These are phyloP conservation scores for Apotomis betuletana DNA, from an alignment of 2,888 invertebrate species.

Conservation along the genomic window DNA sequence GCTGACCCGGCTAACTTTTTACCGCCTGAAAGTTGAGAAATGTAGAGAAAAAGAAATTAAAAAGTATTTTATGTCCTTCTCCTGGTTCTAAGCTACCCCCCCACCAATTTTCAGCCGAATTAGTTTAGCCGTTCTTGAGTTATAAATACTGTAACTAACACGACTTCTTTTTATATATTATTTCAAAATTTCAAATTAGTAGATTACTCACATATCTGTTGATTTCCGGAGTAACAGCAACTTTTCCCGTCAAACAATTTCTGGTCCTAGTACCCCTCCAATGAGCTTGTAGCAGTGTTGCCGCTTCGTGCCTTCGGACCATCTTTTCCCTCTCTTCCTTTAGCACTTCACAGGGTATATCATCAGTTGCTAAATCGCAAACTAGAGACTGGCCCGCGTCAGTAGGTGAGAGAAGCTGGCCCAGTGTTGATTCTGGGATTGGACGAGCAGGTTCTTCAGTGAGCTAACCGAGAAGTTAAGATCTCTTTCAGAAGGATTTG, in stretches of 20 bases:
- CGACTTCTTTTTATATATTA: too few species aligned
- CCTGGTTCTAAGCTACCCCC: too few species aligned
- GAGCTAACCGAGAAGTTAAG: not conserved
- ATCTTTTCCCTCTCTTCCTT: conserved; percentile 66
- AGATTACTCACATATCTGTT: conserved; percentile 60
- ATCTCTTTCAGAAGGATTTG: too few species aligned
- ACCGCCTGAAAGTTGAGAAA: too few species aligned
- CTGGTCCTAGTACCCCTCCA: conserved; percentile 73
- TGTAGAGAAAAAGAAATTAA: too few species aligned
- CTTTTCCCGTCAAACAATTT: conserved; percentile 55
- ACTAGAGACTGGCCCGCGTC: conserved; percentile 56
- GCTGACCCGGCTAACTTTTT: too few species aligned
- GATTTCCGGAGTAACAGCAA: conserved; percentile 58
- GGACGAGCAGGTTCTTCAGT: not conserved
- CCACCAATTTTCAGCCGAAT: too few species aligned
- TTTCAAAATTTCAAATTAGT: too few species aligned
- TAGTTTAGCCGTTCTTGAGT: too few species aligned
- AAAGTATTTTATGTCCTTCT: too few species aligned
- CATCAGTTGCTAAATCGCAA: conserved; percentile 67
- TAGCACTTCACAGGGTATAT: conserved; percentile 64
- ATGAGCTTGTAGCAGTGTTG: conserved; percentile 65
- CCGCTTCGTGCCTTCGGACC: conserved; percentile 67
- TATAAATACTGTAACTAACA: too few species aligned
- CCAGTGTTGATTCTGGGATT: conserved; percentile 47
- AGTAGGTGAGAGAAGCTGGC: conserved; percentile 52